Evolutionary conservation across 2,888 invertebrate genomes (phyloP), one percentile per base, ranked within the genome.

Genomic region (Pherbina coryleti): DNA sequence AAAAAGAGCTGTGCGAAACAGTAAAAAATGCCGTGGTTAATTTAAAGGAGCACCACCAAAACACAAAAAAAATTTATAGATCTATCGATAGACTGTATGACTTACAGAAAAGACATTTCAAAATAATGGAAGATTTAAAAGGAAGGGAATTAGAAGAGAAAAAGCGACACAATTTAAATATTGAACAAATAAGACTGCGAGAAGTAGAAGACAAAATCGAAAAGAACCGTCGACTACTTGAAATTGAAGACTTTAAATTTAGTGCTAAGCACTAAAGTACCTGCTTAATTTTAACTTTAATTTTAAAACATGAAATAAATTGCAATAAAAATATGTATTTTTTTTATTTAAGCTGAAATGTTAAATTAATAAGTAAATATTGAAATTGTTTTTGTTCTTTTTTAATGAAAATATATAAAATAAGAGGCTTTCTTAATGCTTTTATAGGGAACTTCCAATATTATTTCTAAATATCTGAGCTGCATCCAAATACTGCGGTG

Each of bases 161-260:
- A 53, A 77, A 79, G 71, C 77, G 77, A 49, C 77, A 75, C 67
- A 79, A 79, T 57, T 53, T 70, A 53, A 64, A 64, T 34, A 77
- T 79, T 66, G 66, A 79, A 66, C 49, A 75, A 55, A 53, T 75
- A 34, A 64, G 75, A 28, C 64, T 77, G 14, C 70, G 51, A 60
- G 75, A 79, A 79, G 66, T 79, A 49, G 79, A 77, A 66, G 22
- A 77, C 22, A 75, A 77, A 77, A 79, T 79, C 57, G 25, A 79
- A 77, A 79, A 77, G n/a, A 77, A 75, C 62, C 75, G 75, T 34
- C 66, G 72, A 66, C 66, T 72, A 49, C 53, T 78, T 55, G 75
- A n/a, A n/a, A n/a, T n/a, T n/a, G n/a, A n/a, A n/a, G n/a, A n/a
- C n/a, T n/a, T n/a, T n/a, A n/a, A n/a, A n/a, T n/a, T n/a, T n/a